Conservation (phyloP, 2,888 invertebrate species). For the Argyresthia goedartella region DNA sequence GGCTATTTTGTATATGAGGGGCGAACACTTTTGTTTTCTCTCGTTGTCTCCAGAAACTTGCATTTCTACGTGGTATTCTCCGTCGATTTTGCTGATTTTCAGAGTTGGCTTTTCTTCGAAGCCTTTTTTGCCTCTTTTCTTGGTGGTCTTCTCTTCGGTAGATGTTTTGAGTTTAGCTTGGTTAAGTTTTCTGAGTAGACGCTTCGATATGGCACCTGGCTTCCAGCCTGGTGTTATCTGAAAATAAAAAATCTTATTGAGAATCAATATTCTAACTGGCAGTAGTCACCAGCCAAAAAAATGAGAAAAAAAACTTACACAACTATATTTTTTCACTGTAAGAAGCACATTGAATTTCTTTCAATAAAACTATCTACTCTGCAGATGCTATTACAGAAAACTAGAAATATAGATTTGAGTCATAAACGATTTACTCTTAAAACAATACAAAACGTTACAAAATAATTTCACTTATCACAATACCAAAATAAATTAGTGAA, state of each 20-base stretch:
- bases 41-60: slow-evolving; percentile 23
- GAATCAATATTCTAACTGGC: background rate
- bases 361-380: no score
- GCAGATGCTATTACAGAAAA: no score
- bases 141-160: slow-evolving; percentile 16
- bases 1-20: slow-evolving; percentile 41
- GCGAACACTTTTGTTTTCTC: slow-evolving; percentile 23
- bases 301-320: background rate
- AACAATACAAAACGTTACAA: background rate
- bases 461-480: background rate
- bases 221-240: slow-evolving; percentile 46
- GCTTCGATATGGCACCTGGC: slow-evolving; percentile 52
- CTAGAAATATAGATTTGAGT: no score
- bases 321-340: background rate
- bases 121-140: slow-evolving; percentile 32
- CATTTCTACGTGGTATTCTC: slow-evolving; percentile 47
- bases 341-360: no score
- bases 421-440: no score
- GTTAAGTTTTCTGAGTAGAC: slow-evolving; percentile 35
- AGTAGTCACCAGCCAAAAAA: background rate
- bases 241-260: background rate
- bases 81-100: slow-evolving; percentile 37
- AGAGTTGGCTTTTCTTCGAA: slow-evolving; percentile 39
- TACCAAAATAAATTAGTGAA: no score
- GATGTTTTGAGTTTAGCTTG: slow-evolving; percentile 27